Conservation (phyloP, 2,888 invertebrate genomes). For the Oscheius sp. region DNA sequence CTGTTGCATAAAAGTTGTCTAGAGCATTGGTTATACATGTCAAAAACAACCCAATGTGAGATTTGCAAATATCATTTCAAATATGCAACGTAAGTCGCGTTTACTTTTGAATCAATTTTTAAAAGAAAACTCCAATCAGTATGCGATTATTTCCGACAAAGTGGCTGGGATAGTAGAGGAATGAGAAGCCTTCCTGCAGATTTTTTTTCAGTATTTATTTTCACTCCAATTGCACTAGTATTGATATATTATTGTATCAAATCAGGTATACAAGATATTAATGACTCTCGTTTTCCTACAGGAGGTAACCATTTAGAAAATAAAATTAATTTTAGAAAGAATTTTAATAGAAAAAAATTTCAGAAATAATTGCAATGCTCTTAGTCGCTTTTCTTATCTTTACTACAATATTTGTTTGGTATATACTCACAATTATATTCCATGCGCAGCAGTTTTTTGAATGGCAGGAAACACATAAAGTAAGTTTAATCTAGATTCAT, state of each 20-base stretch:
- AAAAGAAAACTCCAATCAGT: constrained; percentile 72
- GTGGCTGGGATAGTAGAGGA: constrained; percentile 71
- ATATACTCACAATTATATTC: background rate
- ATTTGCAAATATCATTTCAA: constrained; percentile 79
- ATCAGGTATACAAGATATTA: background rate
- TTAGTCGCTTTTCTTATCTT: background rate
- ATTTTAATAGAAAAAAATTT: background rate
- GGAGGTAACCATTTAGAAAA: background rate
- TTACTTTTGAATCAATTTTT: constrained; percentile 35
- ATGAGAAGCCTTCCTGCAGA: background rate
- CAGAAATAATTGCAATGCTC: background rate
- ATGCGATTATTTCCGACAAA: constrained; percentile 42
- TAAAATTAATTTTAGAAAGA: background rate
- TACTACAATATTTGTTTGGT: background rate
- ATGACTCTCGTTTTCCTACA: background rate
- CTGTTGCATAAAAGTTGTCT: constrained; percentile 80
- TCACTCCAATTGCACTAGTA: background rate
- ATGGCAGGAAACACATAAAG: constrained; percentile 6
- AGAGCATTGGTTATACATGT: constrained; percentile 79
- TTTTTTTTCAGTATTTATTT: background rate
- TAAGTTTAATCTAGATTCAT: background rate
- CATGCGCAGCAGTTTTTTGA: constrained; percentile 1
- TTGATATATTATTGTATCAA: constrained; percentile 4
- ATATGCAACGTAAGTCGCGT: constrained; percentile 74
- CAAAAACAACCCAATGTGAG: constrained; percentile 81